These are phyloP conservation scores for Diaperis boleti DNA, from an alignment of 2,888 invertebrate genomes.

Conservation along the genomic window DNA sequence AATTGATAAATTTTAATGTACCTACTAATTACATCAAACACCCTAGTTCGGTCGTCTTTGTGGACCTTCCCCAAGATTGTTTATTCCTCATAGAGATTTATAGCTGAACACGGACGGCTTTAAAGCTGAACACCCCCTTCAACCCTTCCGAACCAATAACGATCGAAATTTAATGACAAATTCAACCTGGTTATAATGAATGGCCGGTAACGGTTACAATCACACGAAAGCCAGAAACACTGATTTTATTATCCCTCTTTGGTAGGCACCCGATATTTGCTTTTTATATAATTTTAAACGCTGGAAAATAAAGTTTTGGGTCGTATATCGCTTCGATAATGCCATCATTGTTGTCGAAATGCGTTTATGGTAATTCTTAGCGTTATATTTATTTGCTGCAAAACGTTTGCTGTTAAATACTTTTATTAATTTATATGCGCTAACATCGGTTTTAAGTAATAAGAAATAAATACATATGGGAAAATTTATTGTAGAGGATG, in stretches of 20 bases:
- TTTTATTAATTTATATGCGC: too few species aligned
- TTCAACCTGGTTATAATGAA: conserved; percentile 16
- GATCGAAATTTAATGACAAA: conserved; percentile 21
- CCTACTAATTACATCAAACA: conserved; percentile 27
- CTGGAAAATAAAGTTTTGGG: too few species aligned
- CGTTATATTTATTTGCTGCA: too few species aligned
- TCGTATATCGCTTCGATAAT: too few species aligned
- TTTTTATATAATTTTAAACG: too few species aligned
- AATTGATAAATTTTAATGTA: conserved; percentile 44
- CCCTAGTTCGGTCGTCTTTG: conserved; percentile 1
- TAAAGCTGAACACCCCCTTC: conserved; percentile 1
- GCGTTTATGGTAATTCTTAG: too few species aligned
- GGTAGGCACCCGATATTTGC: too few species aligned
- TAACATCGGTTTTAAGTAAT: too few species aligned
- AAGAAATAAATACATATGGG: too few species aligned
- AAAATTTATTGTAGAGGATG: too few species aligned
- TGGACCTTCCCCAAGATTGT: conserved; percentile 6
- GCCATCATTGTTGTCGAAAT: too few species aligned
- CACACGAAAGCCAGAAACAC: not conserved
- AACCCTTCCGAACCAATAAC: conserved; percentile 8
- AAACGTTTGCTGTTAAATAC: too few species aligned
- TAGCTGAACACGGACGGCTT: not conserved
- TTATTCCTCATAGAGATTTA: conserved; percentile 15
- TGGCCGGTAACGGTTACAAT: not conserved
- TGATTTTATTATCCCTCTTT: not conserved